Evolutionary conservation across 1,140 invertebrate species (phyloP).

Genomic region (Bathynomus jamesi): DNA sequence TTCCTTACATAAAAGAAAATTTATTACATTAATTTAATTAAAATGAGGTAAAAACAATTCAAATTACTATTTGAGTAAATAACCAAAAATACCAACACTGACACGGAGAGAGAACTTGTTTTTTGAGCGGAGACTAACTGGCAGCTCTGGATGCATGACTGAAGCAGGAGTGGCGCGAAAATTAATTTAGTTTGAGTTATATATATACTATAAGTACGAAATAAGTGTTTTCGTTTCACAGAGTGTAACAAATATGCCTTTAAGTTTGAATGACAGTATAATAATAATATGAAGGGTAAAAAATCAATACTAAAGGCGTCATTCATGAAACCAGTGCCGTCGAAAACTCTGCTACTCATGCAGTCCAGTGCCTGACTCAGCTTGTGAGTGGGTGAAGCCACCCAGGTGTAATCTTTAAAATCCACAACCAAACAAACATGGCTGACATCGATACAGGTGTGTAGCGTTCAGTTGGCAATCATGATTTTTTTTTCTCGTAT

Average conservation of each 20-base stretch:
- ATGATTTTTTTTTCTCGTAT: neutral
- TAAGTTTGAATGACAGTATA: too few relatives aligned
- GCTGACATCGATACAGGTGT: neutral
- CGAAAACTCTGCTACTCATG: neutral
- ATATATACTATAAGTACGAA: too few relatives aligned
- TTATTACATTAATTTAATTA: too few relatives aligned
- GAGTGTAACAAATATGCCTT: too few relatives aligned
- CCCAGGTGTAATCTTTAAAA: neutral
- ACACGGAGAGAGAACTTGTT: neutral
- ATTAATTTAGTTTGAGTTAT: too few relatives aligned
- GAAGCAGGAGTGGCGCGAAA: neutral
- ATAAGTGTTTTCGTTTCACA: too few relatives aligned
- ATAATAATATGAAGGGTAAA: too few relatives aligned
- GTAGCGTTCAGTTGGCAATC: neutral
- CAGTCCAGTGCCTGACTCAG: neutral
- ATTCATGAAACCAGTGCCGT: neutral
- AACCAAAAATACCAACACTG: too few relatives aligned
- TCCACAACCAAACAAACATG: neutral
- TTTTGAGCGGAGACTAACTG: neutral
- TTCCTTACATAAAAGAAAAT: too few relatives aligned
- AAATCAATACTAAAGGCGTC: neutral
- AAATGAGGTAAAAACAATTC: too few relatives aligned
- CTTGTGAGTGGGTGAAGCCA: neutral
- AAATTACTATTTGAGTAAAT: too few relatives aligned
- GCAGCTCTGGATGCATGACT: neutral